Evolutionary conservation across 1,140 invertebrate species (phyloP), one percentile per base, ranked within the genome.

Genomic region (Arctopsyche grandis): DNA sequence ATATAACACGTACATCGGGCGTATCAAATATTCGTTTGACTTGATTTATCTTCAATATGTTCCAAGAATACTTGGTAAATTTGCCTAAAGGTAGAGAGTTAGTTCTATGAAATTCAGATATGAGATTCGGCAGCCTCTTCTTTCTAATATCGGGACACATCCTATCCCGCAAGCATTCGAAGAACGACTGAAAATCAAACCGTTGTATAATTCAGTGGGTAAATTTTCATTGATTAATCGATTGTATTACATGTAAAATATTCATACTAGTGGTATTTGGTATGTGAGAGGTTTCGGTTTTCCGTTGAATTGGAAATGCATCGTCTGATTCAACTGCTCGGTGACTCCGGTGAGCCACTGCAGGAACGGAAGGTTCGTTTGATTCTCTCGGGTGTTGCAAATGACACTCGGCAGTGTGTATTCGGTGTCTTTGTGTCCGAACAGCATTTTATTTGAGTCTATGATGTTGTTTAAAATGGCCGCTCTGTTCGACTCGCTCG

Each of bases 1-100:
- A 74, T 22, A 70, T 70, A 38, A 48, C 69, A 80, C 85, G 86
- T 85, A 93, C 92, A 77, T 92, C 84, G 3, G 91, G 86, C 5
- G 92, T 94, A 80, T 94, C 92, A 87, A 95, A 95, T 79, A 95
- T 94, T 84, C 92, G 91, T 83, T 94, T 93, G 0, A 95, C 90
- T 79, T 94, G 93, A 9, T 92, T 83, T 29, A 94, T 91, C 85
- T 93, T 94, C 14, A 91, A 93, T 29, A 95, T 93, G 79, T 93
- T 90, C 92, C 93, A 95, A 0, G 92, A 92, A 84, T 93, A 93
- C 84, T 93, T 93, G 0, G 91, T 93, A 84, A 93, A 93, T 56
- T 90, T 92, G 10, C 92, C 92, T n/a, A 93, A 83, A 9, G 92
- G 92, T 9, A 93, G 86, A 16, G 90, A 88, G 82, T 93, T 91